Evolutionary conservation across 1,140 invertebrate species (phyloP), one percentile per base, ranked within the genome.

Genomic region (Calephelis virginiensis): DNA sequence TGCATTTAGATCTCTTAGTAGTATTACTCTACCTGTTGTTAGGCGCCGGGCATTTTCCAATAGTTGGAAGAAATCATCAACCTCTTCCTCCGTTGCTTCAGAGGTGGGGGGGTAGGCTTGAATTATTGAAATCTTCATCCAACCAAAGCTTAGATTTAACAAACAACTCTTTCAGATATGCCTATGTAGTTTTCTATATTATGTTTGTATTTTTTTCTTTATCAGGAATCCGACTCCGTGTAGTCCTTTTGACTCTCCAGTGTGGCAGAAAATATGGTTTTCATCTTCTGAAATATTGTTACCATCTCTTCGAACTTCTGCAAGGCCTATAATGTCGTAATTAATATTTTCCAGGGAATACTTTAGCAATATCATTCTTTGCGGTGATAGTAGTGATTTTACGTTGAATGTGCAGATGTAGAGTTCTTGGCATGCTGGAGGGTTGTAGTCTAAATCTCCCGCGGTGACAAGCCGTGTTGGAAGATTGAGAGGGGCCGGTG

Each of bases 341-440:
- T 76, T 76, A 17, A 73, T 71, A 6, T 69, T 71, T n/a, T 59
- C 9, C 28, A 72, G 12, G 11, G 70, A 63, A 47, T 74, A 12
- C 48, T 69, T 69, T 12, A 76, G 46, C 9, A 68, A 28, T 62
- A 67, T 17, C 43, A 71, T 63, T 38, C 61, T 48, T 71, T 74
- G 62, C 9, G 67, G 67, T 63, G 65, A 67, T 56, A 64, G 10
- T 47, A 74, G 37, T 0, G 69, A 74, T 73, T 45, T 77, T 3
- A 73, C 78, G 68, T 80, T 80, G 45, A 69, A 72, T 66, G 72
- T 70, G n/a, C 69, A 67, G 8, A 73, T 73, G 11, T 73, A 61
- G 5, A 72, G 45, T 64, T 69, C 14, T 66, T 63, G 63, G 37
- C 45, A 53, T 47, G 46, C 61, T 75, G 71, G 71, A 75, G 72